Evolutionary conservation across 2,113 vertebrate species (phyloP).

Genomic region (Oncorhynchus nerka): DNA sequence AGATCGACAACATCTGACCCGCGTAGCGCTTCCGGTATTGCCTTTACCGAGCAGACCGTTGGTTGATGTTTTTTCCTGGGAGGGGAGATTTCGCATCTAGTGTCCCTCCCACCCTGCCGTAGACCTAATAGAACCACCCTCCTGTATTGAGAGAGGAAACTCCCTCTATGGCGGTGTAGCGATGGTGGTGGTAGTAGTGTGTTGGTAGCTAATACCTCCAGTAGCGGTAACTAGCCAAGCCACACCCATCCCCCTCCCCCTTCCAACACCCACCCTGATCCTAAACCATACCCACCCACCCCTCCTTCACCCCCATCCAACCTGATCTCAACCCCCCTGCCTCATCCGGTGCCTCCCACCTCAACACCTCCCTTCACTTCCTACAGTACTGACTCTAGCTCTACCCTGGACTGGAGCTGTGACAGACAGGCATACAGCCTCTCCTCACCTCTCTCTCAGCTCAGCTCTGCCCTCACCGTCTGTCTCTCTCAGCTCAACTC

Average conservation of each 20-base stretch:
- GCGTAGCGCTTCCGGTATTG: conserved; percentile 28
- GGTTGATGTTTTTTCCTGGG: background rate
- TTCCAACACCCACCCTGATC: background rate
- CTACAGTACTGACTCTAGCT: background rate
- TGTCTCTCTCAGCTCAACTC: no score
- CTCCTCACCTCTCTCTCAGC: no score
- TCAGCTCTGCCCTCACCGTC: no score
- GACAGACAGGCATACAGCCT: background rate
- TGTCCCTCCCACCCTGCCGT: background rate
- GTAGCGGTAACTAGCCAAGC: background rate
- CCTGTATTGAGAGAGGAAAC: background rate
- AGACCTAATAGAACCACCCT: background rate
- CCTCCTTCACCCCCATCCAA: background rate
- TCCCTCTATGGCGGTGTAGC: background rate
- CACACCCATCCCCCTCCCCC: background rate
- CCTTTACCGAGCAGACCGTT: conserved; percentile 42
- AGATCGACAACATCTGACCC: conserved; percentile 67
- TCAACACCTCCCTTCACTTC: conserved; percentile 7
- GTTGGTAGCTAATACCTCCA: background rate
- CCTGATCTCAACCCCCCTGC: background rate
- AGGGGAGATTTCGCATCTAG: background rate
- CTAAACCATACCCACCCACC: background rate
- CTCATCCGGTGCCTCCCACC: background rate
- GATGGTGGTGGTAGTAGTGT: background rate
- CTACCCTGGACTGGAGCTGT: background rate